These are phyloP conservation scores for Drosophila watanabei DNA, from an alignment of 1,140 invertebrate species.

Conservation along the genomic window DNA sequence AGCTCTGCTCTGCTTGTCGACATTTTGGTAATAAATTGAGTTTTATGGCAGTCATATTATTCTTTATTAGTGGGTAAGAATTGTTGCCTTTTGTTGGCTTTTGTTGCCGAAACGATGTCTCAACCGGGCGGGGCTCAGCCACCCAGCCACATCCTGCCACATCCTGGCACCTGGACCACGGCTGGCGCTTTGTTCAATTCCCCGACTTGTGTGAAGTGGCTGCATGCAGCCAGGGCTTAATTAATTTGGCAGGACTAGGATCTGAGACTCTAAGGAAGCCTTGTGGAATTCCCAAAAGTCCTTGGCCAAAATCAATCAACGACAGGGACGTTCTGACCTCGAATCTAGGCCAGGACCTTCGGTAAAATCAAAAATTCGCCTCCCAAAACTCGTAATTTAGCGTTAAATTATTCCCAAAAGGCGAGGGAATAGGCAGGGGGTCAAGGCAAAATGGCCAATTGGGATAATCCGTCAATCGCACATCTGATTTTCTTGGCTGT, in stretches of 20 bases:
- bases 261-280: constrained; percentile 20
- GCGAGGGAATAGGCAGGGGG: constrained; percentile 25
- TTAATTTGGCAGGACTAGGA: constrained; percentile 59
- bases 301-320: constrained; percentile 67
- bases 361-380: constrained; percentile 54
- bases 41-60: constrained; percentile 84
- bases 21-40: constrained; percentile 84
- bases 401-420: constrained; percentile 65
- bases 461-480: constrained; percentile 45
- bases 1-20: constrained; percentile 69
- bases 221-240: constrained; percentile 50
- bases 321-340: background rate
- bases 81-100: constrained; percentile 82
- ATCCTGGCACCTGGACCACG: constrained; percentile 2
- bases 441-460: constrained; percentile 12
- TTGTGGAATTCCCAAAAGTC: constrained; percentile 5
- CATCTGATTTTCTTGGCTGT: constrained; percentile 35
- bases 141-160: background rate
- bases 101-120: constrained; percentile 56
- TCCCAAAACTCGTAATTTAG: constrained; percentile 55
- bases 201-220: constrained; percentile 35
- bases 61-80: constrained; percentile 83
- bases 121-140: constrained; percentile 7
- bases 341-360: background rate
- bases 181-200: constrained; percentile 22